A percentile compares a stretch with the other conserved stretches of the same genome.
Conservation (phyloP, 2,797 vertebrate genomes). For the Tokudaia tokunoshimensis region DNA sequence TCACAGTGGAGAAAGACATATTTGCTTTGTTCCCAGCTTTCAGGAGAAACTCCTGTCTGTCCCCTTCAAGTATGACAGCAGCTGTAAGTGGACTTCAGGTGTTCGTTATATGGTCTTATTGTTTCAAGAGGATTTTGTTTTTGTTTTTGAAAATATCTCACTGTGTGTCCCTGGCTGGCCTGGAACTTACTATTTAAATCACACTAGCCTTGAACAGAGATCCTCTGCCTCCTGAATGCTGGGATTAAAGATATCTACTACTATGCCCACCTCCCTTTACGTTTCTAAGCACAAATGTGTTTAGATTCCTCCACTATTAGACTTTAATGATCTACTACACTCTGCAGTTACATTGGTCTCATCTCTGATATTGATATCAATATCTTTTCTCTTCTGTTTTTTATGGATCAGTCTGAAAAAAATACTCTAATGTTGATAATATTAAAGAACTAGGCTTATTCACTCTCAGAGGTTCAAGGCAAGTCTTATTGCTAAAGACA, state of each 20-base stretch:
- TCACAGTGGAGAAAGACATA: not conserved
- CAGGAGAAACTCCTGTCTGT: slow-evolving; percentile 4
- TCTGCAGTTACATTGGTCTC: not conserved
- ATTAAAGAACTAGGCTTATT: not conserved
- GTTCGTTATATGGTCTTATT: not conserved
- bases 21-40: not conserved
- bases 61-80: not conserved
- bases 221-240: not conserved
- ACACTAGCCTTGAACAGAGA: not conserved
- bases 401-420: not conserved
- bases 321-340: not conserved
- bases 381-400: not conserved
- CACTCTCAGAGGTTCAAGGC: not conserved
- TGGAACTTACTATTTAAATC: not conserved
- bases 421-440: not conserved
- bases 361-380: not conserved
- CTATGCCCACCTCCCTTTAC: not conserved
- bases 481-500: not conserved
- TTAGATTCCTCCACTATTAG: not conserved
- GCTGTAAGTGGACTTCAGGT: not conserved
- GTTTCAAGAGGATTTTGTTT: not conserved
- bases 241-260: not conserved
- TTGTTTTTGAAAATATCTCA: not conserved
- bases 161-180: not conserved
- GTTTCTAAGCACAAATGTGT: not conserved